Base-by-base conservation (phyloP, 2,113 vertebrate genomes). In the Diadophis punctatus region DNA sequence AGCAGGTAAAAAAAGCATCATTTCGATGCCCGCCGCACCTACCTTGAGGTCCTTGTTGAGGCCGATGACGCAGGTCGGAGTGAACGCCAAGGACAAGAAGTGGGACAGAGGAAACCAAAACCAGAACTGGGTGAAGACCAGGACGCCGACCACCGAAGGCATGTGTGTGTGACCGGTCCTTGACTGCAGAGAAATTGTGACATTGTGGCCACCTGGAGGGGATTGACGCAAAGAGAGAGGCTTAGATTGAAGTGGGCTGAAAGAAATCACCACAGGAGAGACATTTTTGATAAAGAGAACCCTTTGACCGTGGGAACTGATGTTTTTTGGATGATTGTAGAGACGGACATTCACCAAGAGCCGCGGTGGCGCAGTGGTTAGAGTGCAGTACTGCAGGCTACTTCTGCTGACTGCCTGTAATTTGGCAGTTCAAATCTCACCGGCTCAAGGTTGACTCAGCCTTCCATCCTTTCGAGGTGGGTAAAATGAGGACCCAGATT, bases 41-140 rank as follows among this genome's bases (percentile, higher is more conserved):
- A 99, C 99, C 99, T 99, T 99, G 88, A 99, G 98, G 96, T 99
- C 99, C 95, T 99, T 99, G 98, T 99, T 99, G 94, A 99, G 99
- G 93, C 99, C 98, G 55, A 99, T 99, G 96, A 99, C 99, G 95
- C 99, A 99, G 4, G 99, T 99, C 80, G 99, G 99, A n/a, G 99
- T 99, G 96, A 99, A 99, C 91, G 99, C 98, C 97, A 99, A 93
- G 0, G 99, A 99, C 95, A 99, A 94, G 96, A 99, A 99, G 95
- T 99, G 99, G 60, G 99, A 99, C 89, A 99, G 98, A 0, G 99
- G 99, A 96, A 99, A 99, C 99, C 99, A 99, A 97, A 99, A 99
- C 99, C 99, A 99, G 97, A 99, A 99, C 98, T 99, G 99, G 87
- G 99, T 99, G 95, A 99, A 99, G 96, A 99, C 99, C 95, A 99